Conservation (phyloP, 2,113 vertebrate genomes). For the Chlorodrepanis virens region DNA sequence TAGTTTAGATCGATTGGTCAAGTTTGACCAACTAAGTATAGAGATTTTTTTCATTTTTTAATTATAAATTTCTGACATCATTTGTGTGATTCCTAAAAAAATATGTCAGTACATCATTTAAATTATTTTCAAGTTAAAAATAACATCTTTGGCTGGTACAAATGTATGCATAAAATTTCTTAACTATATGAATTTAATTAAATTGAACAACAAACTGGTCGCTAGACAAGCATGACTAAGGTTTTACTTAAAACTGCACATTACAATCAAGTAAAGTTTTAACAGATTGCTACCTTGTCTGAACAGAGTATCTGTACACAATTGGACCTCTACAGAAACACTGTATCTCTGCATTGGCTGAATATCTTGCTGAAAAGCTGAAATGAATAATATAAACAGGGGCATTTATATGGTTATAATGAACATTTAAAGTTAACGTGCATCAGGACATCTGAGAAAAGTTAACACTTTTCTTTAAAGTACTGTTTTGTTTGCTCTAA, state of each 20-base stretch:
- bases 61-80: neutral
- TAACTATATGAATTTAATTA: neutral
- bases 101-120: neutral
- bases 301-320: neutral
- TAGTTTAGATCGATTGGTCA: neutral
- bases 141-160: neutral
- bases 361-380: neutral
- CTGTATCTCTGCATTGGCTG: neutral
- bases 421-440: neutral
- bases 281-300: neutral
- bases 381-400: neutral
- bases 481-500: neutral
- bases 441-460: neutral
- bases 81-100: neutral
- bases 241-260: neutral
- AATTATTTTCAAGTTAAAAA: neutral
- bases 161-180: neutral
- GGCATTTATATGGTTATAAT: neutral
- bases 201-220: neutral
- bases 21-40: neutral
- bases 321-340: neutral
- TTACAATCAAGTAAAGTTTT: neutral
- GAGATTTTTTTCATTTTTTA: accelerated
- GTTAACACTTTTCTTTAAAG: neutral
- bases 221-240: neutral